Conservation (phyloP, 1,140 invertebrate genomes). For the Zaprionus kolodkinae region DNA sequence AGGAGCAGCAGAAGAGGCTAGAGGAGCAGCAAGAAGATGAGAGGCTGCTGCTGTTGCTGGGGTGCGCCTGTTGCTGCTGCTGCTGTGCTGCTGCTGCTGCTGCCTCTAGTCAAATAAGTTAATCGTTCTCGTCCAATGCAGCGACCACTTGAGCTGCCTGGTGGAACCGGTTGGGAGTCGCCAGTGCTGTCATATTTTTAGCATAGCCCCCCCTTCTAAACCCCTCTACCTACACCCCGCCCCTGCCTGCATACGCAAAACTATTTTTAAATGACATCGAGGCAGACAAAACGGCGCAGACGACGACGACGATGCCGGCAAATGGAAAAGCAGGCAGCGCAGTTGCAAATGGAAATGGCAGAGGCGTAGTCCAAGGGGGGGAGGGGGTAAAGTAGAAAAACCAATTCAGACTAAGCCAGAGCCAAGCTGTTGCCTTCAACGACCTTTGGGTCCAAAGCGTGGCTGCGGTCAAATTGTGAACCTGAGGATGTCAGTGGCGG, state of each 20-base stretch:
- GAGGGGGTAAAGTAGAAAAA: too few species aligned
- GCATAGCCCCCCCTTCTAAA: conserved; percentile 16
- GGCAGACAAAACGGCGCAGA: conserved; percentile 71
- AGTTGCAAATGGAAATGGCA: conserved; percentile 12
- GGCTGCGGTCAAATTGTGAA: conserved; percentile 64
- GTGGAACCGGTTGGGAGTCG: conserved; percentile 42
- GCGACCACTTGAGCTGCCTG: conserved; percentile 37
- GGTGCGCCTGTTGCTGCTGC: conserved; percentile 9
- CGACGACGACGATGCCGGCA: conserved; percentile 35
- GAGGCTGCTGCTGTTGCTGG: background rate
- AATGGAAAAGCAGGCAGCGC: background rate
- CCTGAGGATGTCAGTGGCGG: conserved; percentile 13
- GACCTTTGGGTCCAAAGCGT: conserved; percentile 31
- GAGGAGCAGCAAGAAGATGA: conserved; percentile 1
- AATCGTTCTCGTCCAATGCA: conserved; percentile 44
- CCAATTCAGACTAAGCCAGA: background rate
- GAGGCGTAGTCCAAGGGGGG: background rate
- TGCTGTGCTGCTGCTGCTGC: background rate
- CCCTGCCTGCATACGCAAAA: conserved; percentile 45
- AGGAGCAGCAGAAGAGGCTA: background rate
- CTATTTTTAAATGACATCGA: conserved; percentile 77
- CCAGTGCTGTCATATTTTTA: conserved; percentile 70
- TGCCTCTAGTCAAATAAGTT: conserved; percentile 68
- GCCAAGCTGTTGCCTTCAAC: conserved; percentile 26
- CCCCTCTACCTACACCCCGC: background rate